Evolutionary conservation across 53 echinoderm and acorn worm genomes (phyloP), one percentile per base, ranked within the genome.

Genomic region (Antedon mediterranea): DNA sequence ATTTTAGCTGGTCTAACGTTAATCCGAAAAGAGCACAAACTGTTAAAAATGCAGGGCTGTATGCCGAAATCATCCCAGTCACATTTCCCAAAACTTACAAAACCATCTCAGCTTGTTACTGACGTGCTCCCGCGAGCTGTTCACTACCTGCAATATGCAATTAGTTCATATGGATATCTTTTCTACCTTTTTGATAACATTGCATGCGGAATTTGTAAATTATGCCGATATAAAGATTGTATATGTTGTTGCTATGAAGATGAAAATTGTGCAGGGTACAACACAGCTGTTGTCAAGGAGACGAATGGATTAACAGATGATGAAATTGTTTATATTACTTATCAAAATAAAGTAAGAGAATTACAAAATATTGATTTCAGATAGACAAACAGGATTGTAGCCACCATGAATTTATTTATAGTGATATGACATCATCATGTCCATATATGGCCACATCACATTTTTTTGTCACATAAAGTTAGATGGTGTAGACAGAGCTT

Each of bases 241-340:
- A 41, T 41, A 7, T 41, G 41, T 41, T 41, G 41, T 74, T 90
- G 88, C 78, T 27, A 43, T 5, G 81, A 80, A 13, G 71, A 72
- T 74, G 95, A 95, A 70, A 92, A 92, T 79, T 95, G 95, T 74
- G 89, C 92, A 43, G 87, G 89, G 75, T 95, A 92, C 72, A 81
- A 95, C 80, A 92, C 93, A 13, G 85, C 92, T 0, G 88, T 89
- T 31, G 34, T 95, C 13, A 84, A 81, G 42, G 78, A 86, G 28
- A 44, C 83, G 28, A 85, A 85, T 31, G 74, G 77, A 15, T 42
- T 88, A 15, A 85, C 87, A 28, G 82, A 85, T 31, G 91, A 87
- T 4, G 91, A 95, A 33, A 82, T 95, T 18, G 32, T 95, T 29
- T 92, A 87, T 80, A 73, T 89, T 33, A 89, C 89, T 85, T 89